Conservation (phyloP, 1,140 invertebrate genomes). For the Lysiphlebus fabarum region DNA sequence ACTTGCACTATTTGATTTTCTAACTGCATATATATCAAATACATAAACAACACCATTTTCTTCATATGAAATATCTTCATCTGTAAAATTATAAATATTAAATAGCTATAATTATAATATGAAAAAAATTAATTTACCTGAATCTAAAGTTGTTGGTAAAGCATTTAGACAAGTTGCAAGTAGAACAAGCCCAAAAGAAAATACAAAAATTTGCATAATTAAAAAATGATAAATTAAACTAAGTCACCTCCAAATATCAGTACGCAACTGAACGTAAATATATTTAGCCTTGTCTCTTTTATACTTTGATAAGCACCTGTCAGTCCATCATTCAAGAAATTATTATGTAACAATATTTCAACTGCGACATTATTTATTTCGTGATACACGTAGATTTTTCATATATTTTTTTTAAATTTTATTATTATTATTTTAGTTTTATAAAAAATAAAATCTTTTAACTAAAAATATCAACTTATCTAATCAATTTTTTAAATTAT, state of each 20-base stretch:
- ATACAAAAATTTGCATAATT: not conserved
- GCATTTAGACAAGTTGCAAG: not conserved
- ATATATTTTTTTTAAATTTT: no score
- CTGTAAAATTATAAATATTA: not conserved
- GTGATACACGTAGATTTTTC: not conserved
- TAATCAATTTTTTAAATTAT: no score
- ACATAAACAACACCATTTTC: constrained; percentile 16
- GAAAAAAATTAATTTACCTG: not conserved
- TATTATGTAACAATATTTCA: constrained; percentile 15
- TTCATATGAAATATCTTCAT: not conserved
- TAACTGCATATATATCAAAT: constrained; percentile 18
- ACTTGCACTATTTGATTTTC: not conserved
- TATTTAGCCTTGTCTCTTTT: constrained; percentile 13
- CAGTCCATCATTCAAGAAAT: constrained; percentile 9
- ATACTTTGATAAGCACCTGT: constrained; percentile 12
- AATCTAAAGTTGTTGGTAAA: not conserved
- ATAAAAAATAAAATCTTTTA: no score
- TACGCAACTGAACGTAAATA: constrained; percentile 5
- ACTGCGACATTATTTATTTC: constrained; percentile 10
- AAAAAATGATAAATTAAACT: not conserved
- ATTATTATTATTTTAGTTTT: no score
- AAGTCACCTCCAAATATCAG: constrained; percentile 1
- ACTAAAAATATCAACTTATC: no score
- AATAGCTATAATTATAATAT: not conserved
- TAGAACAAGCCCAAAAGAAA: no score